Percentiles rank a stretch among this genome's conserved stretches.
Conservation (phyloP, 2,113 vertebrate genomes). For the Tychaedon coryphoeus region DNA sequence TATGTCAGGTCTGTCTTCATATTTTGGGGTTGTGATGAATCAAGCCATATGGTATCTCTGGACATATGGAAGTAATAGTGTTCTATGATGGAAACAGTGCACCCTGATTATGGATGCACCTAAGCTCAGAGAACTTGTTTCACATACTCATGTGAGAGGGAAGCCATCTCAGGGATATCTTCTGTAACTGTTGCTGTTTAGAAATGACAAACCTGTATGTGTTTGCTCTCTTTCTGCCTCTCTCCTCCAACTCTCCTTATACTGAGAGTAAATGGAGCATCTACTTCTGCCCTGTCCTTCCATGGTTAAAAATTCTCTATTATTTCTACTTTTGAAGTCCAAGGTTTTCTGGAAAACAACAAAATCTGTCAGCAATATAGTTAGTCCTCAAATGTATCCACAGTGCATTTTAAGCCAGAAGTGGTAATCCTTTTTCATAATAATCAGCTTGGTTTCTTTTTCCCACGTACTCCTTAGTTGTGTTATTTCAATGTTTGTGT, state of each 20-base stretch:
- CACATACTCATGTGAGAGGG: background rate
- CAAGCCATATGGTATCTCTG: background rate
- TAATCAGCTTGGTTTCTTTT: background rate
- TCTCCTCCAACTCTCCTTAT: background rate
- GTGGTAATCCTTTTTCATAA: background rate
- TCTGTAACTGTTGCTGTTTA: background rate
- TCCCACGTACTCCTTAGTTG: background rate
- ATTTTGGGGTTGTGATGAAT: background rate
- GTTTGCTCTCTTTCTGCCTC: background rate
- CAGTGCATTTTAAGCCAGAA: background rate
- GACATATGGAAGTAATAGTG: background rate
- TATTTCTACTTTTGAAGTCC: background rate
- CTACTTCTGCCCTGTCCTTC: background rate
- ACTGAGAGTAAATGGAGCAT: background rate
- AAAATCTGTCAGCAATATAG: background rate
- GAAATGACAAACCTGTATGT: background rate
- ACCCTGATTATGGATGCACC: background rate
- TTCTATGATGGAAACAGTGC: background rate
- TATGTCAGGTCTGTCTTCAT: background rate
- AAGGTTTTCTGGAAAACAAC: background rate
- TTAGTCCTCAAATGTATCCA: background rate
- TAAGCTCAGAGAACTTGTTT: background rate
- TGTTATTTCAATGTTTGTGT: background rate
- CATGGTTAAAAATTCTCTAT: background rate
- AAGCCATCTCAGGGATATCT: background rate